These are phyloP conservation scores for Brachyhypopomus occidentalis DNA, from an alignment of 2,113 vertebrate species.

Conservation along the genomic window DNA sequence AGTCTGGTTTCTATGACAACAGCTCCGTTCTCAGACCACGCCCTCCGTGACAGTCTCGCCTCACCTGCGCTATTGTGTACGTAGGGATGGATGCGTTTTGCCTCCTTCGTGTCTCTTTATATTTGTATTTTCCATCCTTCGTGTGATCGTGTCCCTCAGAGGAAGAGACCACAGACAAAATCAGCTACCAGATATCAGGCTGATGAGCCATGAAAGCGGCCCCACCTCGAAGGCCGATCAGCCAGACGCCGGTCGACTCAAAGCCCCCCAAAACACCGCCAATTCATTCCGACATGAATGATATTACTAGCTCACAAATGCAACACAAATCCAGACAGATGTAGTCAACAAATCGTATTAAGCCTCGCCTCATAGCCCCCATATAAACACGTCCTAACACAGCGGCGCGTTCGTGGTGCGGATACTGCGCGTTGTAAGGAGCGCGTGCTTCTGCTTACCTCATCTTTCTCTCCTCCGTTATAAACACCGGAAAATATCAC, in stretches of 20 bases:
- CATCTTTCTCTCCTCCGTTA: constrained; percentile 61
- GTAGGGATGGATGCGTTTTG: too few species aligned
- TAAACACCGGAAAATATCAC: constrained; percentile 27
- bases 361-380: not conserved
- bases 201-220: not conserved
- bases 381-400: constrained; percentile 32
- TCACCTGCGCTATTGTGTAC: not conserved
- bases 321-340: not conserved
- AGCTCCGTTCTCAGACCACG: constrained; percentile 44
- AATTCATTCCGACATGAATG: not conserved
- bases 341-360: not conserved
- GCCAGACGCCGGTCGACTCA: constrained; percentile 27
- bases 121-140: too few species aligned
- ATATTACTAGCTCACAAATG: not conserved
- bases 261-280: not conserved
- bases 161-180: too few species aligned
- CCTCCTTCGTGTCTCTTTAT: too few species aligned
- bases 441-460: constrained; percentile 68
- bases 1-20: constrained; percentile 66
- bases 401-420: constrained; percentile 39
- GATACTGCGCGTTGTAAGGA: constrained; percentile 18
- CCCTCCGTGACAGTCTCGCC: constrained; percentile 48
- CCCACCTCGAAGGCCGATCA: constrained; percentile 3
- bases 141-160: too few species aligned
- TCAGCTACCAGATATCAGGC: too few species aligned